These are phyloP conservation scores for Montipora cactus DNA, from an alignment of 64 coral and sea anemone species.

Conservation along the genomic window DNA sequence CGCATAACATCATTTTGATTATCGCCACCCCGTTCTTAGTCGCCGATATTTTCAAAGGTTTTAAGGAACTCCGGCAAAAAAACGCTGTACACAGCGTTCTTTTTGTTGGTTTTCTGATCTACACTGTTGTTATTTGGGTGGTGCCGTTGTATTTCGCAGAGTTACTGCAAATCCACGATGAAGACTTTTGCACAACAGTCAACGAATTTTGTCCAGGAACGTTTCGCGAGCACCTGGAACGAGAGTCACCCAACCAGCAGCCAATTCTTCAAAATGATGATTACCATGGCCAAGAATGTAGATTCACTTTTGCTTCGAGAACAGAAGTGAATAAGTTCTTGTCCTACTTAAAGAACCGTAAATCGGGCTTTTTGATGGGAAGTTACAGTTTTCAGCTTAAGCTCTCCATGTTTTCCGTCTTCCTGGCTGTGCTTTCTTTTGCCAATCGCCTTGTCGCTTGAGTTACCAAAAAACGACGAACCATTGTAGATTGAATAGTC, in stretches of 20 bases:
- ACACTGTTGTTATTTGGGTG: constrained; percentile 76
- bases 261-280: too few relatives aligned
- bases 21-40: constrained; percentile 68
- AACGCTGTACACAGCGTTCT: constrained; percentile 58
- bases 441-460: constrained; percentile 4
- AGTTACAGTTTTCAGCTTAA: constrained; percentile 90
- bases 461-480: too few relatives aligned
- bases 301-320: constrained; percentile 67
- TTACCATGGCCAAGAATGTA: not conserved
- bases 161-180: constrained; percentile 65
- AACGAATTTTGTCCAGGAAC: constrained; percentile 77
- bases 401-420: constrained; percentile 74
- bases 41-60: constrained; percentile 70
- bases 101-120: constrained; percentile 66
- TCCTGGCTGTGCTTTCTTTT: constrained; percentile 68
- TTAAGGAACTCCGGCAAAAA: constrained; percentile 10
- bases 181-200: constrained; percentile 55
- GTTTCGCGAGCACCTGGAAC: constrained; percentile 31
- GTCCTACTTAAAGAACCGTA: constrained; percentile 68
- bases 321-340: constrained; percentile 82
- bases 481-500: too few relatives aligned
- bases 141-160: constrained; percentile 78
- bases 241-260: not conserved
- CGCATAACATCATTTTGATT: constrained; percentile 81
- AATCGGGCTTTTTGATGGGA: constrained; percentile 77